A percentile compares a stretch with the other conserved stretches of the same genome.
These are phyloP conservation scores for Parus major DNA, from an alignment of 2,113 vertebrate species.

Conservation along the genomic window DNA sequence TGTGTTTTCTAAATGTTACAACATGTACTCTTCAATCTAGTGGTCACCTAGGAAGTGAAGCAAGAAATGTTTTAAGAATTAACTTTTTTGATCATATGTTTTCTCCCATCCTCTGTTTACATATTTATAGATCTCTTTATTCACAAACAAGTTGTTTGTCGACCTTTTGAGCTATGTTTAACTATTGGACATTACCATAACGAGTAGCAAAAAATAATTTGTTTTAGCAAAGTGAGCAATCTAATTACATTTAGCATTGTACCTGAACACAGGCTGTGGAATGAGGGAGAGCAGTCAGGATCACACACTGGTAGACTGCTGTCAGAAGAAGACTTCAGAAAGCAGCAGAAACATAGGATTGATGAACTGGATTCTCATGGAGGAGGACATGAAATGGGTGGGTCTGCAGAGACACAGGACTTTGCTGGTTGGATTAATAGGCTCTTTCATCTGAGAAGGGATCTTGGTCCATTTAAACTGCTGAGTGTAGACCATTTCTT, in stretches of 20 bases:
- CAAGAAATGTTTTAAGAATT: neutral
- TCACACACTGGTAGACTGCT: accelerated
- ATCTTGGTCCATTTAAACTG: neutral
- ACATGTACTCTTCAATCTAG: constrained; percentile 47
- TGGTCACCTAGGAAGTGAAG: constrained; percentile 21
- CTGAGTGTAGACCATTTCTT: neutral
- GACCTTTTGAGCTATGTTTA: neutral
- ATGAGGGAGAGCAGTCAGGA: neutral
- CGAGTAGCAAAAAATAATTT: neutral
- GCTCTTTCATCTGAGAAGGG: neutral
- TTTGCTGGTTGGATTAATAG: neutral
- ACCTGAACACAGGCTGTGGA: neutral
- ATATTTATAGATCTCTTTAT: neutral
- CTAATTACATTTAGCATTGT: neutral
- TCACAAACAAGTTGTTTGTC: neutral
- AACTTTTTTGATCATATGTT: neutral
- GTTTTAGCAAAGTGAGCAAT: neutral
- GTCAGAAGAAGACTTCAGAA: neutral
- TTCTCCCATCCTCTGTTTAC: neutral
- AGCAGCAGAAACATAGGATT: neutral
- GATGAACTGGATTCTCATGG: neutral
- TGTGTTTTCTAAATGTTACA: constrained; percentile 35
- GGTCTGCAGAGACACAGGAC: neutral
- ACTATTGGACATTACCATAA: neutral
- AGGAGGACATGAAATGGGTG: neutral